Conservation (phyloP, 2,888 invertebrate species). For the Parnassius orleans region DNA sequence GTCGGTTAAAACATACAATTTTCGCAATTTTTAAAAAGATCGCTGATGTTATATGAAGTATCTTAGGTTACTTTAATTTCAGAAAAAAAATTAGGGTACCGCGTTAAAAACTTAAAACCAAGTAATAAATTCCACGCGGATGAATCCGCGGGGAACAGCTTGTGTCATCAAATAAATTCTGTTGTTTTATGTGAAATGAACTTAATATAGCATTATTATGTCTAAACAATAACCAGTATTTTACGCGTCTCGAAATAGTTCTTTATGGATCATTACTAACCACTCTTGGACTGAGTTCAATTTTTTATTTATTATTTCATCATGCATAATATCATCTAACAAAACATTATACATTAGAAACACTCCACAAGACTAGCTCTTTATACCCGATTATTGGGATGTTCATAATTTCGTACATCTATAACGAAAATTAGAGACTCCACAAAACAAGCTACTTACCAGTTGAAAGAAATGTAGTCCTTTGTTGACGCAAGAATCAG, state of each 20-base stretch:
- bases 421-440: not conserved
- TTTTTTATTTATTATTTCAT: conserved; percentile 17
- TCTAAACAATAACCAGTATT: conserved; percentile 14
- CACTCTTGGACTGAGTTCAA: conserved; percentile 24
- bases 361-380: conserved; percentile 21
- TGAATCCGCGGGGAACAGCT: too few relatives aligned
- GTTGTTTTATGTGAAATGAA: conserved; percentile 4
- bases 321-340: conserved; percentile 10
- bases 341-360: conserved; percentile 23
- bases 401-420: not conserved
- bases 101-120: too few relatives aligned
- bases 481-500: conserved; percentile 56
- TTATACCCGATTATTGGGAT: conserved; percentile 8
- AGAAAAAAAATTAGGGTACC: too few relatives aligned
- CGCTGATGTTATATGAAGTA: too few relatives aligned
- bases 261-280: conserved; percentile 19
- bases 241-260: conserved; percentile 19
- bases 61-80: too few relatives aligned
- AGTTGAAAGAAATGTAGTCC: conserved; percentile 41
- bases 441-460: conserved; percentile 34
- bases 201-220: conserved; percentile 10
- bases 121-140: too few relatives aligned
- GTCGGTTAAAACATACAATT: too few relatives aligned
- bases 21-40: too few relatives aligned
- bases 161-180: conserved; percentile 9